A percentile compares a stretch with the other conserved stretches of the same genome.
phyloP scores from a whole-genome alignment of 2,888 invertebrate genomes.

The Luperina nickerlii region DNA sequence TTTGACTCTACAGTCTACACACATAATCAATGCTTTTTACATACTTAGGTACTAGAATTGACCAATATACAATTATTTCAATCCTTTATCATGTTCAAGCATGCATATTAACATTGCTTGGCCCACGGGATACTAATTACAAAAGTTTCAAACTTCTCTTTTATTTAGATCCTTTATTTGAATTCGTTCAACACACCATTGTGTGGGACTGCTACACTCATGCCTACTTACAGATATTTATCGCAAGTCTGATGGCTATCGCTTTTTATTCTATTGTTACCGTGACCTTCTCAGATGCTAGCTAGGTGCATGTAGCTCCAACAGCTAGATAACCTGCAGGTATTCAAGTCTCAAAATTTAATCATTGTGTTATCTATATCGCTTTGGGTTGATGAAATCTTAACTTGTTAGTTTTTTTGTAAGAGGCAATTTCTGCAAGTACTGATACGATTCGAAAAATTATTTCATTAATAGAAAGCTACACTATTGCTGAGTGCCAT shows the following conservation, averaged over 20 bases:
- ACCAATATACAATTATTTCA: background rate
- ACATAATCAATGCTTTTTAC: too few species aligned
- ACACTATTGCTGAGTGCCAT: background rate
- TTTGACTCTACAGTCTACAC: background rate
- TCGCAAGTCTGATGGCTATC: constrained; percentile 15
- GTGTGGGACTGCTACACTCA: background rate
- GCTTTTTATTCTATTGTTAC: constrained; percentile 16
- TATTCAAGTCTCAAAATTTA: background rate
- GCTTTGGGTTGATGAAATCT: background rate
- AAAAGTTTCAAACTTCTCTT: too few species aligned
- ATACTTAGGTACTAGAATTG: background rate
- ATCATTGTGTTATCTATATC: too few species aligned
- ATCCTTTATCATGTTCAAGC: too few species aligned
- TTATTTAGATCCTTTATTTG: background rate
- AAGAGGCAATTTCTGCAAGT: background rate
- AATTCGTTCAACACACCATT: background rate
- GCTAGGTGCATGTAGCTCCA: background rate
- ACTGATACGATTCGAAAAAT: too few species aligned
- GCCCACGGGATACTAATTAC: background rate
- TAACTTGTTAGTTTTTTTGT: background rate
- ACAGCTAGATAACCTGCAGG: background rate
- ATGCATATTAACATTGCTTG: background rate
- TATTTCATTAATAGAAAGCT: background rate
- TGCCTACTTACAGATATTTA: background rate
- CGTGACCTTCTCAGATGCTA: constrained; percentile 28